phyloP scores from a whole-genome alignment of 2,797 vertebrate species.

The Notolabrus celidotus region DNA sequence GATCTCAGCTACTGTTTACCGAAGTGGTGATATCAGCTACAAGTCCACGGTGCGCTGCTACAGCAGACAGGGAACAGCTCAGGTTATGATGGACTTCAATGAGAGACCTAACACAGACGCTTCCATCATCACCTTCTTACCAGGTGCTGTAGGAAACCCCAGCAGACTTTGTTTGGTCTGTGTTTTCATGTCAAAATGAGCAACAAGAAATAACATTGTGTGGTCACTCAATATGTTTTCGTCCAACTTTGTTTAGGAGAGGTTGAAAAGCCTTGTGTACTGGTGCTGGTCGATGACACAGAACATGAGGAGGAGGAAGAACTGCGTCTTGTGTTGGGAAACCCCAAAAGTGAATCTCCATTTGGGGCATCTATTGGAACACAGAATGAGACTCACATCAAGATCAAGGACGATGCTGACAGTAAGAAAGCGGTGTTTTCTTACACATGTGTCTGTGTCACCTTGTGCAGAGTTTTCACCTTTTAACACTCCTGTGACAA shows the following conservation, averaged over 20 bases:
- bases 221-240: background rate
- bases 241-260: constrained; percentile 84
- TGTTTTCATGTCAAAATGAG: background rate
- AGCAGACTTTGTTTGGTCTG: background rate
- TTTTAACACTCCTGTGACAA: background rate
- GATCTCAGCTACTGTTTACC: constrained; percentile 85
- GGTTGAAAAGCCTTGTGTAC: constrained; percentile 89
- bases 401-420: constrained; percentile 91
- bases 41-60: constrained; percentile 94
- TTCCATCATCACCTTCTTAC: constrained; percentile 90
- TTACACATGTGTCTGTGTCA: background rate
- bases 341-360: constrained; percentile 89
- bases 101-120: constrained; percentile 94
- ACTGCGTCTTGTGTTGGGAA: constrained; percentile 93
- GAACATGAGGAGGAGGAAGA: constrained; percentile 93
- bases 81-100: constrained; percentile 96
- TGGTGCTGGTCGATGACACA: constrained; percentile 88
- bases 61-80: constrained; percentile 93
- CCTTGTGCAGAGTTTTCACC: background rate
- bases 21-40: constrained; percentile 90
- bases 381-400: constrained; percentile 92
- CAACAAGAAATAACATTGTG: background rate
- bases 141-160: constrained; percentile 81
- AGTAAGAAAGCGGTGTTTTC: constrained; percentile 83
- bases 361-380: constrained; percentile 92